Evolutionary conservation across 2,888 invertebrate genomes (phyloP).

Genomic region (Melikaiella ostensackeni): DNA sequence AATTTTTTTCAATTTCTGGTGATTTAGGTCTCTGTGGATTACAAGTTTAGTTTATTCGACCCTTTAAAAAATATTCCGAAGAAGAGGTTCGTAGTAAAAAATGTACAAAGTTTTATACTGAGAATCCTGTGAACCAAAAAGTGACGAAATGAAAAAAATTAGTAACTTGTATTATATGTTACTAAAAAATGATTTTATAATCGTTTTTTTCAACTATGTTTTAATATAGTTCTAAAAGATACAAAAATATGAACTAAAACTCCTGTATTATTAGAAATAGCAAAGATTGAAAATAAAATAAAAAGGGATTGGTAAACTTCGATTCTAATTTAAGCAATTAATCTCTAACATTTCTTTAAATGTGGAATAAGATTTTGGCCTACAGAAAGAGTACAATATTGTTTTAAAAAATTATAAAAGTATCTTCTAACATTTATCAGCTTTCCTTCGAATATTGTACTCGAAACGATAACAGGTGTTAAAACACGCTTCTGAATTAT

Average conservation of each 20-base stretch:
- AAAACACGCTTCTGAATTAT: background rate
- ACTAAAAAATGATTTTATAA: too few species aligned
- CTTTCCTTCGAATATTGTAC: background rate
- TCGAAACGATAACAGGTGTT: background rate
- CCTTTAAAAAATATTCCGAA: background rate
- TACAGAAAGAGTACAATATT: background rate
- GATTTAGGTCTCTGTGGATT: constrained; percentile 25
- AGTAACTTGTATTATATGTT: too few species aligned
- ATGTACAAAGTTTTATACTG: background rate
- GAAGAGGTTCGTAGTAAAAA: background rate
- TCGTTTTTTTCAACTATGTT: too few species aligned
- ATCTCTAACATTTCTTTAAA: background rate
- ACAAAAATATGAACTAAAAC: too few species aligned
- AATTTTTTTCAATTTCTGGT: background rate
- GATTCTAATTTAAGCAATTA: background rate
- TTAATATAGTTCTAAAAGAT: too few species aligned
- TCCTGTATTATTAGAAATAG: background rate
- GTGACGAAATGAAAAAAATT: background rate
- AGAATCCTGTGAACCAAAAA: constrained; percentile 33
- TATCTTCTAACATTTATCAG: background rate
- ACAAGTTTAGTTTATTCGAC: background rate
- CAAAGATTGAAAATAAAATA: background rate
- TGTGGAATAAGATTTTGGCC: background rate
- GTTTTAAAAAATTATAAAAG: background rate
- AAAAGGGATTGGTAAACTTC: background rate